phyloP scores from a whole-genome alignment of 2,888 invertebrate genomes.

The Amphiduros pacificus region DNA sequence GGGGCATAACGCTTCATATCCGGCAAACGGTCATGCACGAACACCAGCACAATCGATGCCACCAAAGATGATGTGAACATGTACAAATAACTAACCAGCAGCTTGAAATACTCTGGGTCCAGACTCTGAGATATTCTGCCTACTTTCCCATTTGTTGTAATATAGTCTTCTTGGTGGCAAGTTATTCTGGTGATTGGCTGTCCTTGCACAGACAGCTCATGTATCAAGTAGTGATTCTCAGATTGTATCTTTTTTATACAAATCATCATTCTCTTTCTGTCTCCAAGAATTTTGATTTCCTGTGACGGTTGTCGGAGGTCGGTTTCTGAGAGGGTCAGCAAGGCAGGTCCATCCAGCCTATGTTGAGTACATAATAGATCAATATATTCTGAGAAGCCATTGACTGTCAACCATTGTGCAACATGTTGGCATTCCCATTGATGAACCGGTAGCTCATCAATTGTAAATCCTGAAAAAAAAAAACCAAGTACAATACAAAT shows the following conservation, averaged over 20 bases:
- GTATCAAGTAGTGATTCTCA: conserved; percentile 10
- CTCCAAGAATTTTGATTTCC: conserved; percentile 69
- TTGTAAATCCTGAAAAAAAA: no score
- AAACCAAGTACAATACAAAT: no score
- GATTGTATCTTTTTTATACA: conserved; percentile 41
- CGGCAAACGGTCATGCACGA: conserved; percentile 96
- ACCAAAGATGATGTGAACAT: conserved; percentile 52
- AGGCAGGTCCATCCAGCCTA: conserved; percentile 77
- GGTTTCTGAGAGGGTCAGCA: conserved; percentile 82
- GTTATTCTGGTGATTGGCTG: background rate
- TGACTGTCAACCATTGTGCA: conserved; percentile 64
- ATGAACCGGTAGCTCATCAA: conserved; percentile 2
- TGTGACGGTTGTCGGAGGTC: conserved; percentile 74
- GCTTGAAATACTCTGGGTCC: conserved; percentile 74
- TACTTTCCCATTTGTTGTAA: background rate
- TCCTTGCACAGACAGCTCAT: background rate
- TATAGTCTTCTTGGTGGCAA: background rate
- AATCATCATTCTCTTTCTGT: conserved; percentile 78
- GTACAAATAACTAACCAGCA: conserved; percentile 54
- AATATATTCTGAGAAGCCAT: conserved; percentile 62
- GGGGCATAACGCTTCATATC: conserved; percentile 96
- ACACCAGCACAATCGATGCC: conserved; percentile 88
- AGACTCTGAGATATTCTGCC: conserved; percentile 59
- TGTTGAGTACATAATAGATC: conserved; percentile 54
- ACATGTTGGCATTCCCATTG: conserved; percentile 70